phyloP scores from a whole-genome alignment of 2,888 invertebrate genomes.

The Dryobotodes eremita region DNA sequence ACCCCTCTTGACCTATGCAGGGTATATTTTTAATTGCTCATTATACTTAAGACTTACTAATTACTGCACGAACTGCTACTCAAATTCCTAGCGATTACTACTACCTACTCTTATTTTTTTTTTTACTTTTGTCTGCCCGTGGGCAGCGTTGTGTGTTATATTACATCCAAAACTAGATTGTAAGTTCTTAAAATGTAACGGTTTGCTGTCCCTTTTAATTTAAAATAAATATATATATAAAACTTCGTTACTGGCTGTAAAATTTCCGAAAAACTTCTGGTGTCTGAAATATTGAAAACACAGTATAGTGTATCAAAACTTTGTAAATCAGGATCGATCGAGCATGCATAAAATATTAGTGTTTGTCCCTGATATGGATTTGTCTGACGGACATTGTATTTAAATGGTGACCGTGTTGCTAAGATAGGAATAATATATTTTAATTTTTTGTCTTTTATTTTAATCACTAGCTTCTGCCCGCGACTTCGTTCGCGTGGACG shows the following conservation, averaged over 20 bases:
- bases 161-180: neutral
- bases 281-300: slow-evolving; percentile 32
- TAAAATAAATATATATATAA: neutral
- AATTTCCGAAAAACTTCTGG: neutral
- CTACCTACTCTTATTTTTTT: neutral
- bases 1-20: neutral
- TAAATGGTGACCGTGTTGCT: slow-evolving; percentile 24
- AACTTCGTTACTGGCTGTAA: neutral
- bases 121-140: neutral
- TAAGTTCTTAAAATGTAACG: neutral
- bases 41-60: neutral
- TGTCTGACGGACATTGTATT: slow-evolving; percentile 56
- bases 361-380: slow-evolving; percentile 71
- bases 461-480: too few relatives aligned
- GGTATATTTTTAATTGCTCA: neutral
- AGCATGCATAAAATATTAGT: slow-evolving; percentile 73
- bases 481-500: too few relatives aligned
- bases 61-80: neutral
- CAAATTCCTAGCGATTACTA: neutral
- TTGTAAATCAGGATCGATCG: slow-evolving; percentile 51
- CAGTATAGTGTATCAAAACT: slow-evolving; percentile 38
- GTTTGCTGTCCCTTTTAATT: neutral
- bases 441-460: neutral
- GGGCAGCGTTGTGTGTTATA: neutral
- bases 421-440: neutral